Conservation (phyloP, 2,113 vertebrate species). For the Amphiprion ocellaris region DNA sequence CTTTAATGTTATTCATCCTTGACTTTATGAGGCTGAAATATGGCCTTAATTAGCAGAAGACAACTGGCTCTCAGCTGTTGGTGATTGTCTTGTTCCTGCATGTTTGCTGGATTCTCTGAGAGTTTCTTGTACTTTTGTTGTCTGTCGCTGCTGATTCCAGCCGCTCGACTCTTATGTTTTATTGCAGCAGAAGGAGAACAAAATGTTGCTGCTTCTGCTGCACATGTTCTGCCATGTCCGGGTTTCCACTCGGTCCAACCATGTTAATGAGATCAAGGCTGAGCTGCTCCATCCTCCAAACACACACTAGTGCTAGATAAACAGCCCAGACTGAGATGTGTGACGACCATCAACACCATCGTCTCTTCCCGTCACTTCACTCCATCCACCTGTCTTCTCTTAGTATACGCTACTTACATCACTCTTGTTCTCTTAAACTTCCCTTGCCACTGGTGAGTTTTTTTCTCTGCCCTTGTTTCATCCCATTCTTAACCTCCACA, state of each 20-base stretch:
- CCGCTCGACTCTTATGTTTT: slow-evolving; percentile 51
- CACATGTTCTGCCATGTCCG: slow-evolving; percentile 35
- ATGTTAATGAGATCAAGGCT: slow-evolving; percentile 59
- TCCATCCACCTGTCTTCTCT: slow-evolving; percentile 42
- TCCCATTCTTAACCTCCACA: not conserved
- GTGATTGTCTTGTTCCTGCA: not conserved
- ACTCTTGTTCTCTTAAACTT: slow-evolving; percentile 34
- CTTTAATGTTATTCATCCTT: slow-evolving; percentile 51
- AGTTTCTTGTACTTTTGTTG: slow-evolving; percentile 38
- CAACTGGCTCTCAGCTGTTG: slow-evolving; percentile 51
- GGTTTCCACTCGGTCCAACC: slow-evolving; percentile 26
- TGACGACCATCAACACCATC: slow-evolving; percentile 17
- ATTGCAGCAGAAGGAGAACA: slow-evolving; percentile 35
- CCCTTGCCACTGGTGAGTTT: slow-evolving; percentile 16
- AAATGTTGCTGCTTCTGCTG: slow-evolving; percentile 34
- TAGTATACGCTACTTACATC: slow-evolving; percentile 46
- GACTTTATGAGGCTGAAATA: slow-evolving; percentile 50
- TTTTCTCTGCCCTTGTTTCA: slow-evolving; percentile 16
- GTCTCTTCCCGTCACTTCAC: not conserved
- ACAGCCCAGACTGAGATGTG: not conserved
- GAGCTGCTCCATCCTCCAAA: not conserved
- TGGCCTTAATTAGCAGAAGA: slow-evolving; percentile 43
- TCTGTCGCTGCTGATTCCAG: slow-evolving; percentile 53
- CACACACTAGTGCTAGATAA: slow-evolving; percentile 6
- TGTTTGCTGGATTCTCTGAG: not conserved